Base-by-base conservation (phyloP, 2,113 vertebrate species). In the Scopus umbretta region DNA sequence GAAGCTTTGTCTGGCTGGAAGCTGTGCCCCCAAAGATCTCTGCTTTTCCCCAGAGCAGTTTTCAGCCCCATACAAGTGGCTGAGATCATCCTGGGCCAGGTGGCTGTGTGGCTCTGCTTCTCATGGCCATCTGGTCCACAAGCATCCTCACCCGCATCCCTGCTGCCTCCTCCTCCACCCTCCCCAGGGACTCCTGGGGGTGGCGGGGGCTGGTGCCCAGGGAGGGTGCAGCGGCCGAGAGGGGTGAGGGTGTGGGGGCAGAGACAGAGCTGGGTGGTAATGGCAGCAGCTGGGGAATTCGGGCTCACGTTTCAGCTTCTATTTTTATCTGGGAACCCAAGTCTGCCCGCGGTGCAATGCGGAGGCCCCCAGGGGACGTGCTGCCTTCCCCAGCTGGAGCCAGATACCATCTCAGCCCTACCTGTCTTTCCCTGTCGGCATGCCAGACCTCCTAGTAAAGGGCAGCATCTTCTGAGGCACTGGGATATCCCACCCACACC, bases 301-400 rank as follows among this genome's bases (percentile, higher is more conserved):
- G n/a, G 70, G 83, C 43, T 95, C 92, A 68, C 21, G 49, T 96
- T 94, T 94, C 96, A 95, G 65, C 36, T 87, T 68, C 89, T 96
- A 38, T 92, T 95, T 97, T 89, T 66, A 66, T 56, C 91, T 94
- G 92, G 68, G 86, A 95, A 96, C 43, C 65, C 78, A 78, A 79
- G 66, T 29, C n/a, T 78, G 83, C 61, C 53, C 0, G 0, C 2
- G 5, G 78, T 30, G 72, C 81, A 43, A 18, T 20, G 62, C 8
- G 2, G 92, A 84, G 86, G 73, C 61, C 80, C 58, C 38, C 0
- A 0, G 78, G 76, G 91, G 25, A 80, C 0, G 1, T 1, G 9
- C 38, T 82, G 80, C 91, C 73, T 88, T 79, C 61, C 67, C 49
- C 79, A 67, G 71, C 85, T 86, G 95, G 55, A 94, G 84, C 43